These are phyloP conservation scores for Protonibea diacanthus DNA, from an alignment of 2,797 vertebrate genomes.

Conservation along the genomic window DNA sequence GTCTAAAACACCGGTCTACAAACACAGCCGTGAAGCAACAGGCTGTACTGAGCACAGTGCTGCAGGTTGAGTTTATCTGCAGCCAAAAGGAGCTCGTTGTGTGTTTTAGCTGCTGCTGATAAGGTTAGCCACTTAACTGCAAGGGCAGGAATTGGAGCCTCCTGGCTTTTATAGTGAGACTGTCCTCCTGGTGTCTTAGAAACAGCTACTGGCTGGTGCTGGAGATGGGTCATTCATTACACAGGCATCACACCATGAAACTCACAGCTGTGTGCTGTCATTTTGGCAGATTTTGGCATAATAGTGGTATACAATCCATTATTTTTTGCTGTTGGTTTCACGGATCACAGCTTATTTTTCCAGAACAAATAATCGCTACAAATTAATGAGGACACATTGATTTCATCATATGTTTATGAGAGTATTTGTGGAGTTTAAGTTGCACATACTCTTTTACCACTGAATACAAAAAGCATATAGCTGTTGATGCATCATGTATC, in stretches of 20 bases:
- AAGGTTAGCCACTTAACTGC: slow-evolving; percentile 60
- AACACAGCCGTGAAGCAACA: slow-evolving; percentile 74
- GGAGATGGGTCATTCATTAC: slow-evolving; percentile 37
- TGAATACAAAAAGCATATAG: background rate
- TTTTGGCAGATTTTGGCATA: background rate
- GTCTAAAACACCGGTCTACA: slow-evolving; percentile 64
- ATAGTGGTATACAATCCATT: background rate
- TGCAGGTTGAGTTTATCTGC: slow-evolving; percentile 66
- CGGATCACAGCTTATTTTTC: background rate
- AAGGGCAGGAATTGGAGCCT: slow-evolving; percentile 50
- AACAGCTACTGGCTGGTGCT: slow-evolving; percentile 26
- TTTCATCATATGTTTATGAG: background rate
- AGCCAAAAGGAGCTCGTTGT: slow-evolving; percentile 70
- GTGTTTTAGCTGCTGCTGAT: slow-evolving; percentile 74
- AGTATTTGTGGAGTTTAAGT: slow-evolving; percentile 6
- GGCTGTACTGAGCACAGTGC: slow-evolving; percentile 58
- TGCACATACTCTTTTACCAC: background rate
- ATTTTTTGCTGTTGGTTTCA: slow-evolving; percentile 5
- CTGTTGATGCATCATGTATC: slow-evolving; percentile 15
- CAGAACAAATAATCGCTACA: slow-evolving; percentile 14
- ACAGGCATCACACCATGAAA: background rate
- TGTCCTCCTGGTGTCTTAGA: slow-evolving; percentile 35
- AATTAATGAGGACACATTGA: slow-evolving; percentile 35
- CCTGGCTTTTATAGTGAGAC: slow-evolving; percentile 10
- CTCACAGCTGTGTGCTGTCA: slow-evolving; percentile 23